phyloP scores from a whole-genome alignment of 2,113 vertebrate genomes.

The Scomber japonicus region DNA sequence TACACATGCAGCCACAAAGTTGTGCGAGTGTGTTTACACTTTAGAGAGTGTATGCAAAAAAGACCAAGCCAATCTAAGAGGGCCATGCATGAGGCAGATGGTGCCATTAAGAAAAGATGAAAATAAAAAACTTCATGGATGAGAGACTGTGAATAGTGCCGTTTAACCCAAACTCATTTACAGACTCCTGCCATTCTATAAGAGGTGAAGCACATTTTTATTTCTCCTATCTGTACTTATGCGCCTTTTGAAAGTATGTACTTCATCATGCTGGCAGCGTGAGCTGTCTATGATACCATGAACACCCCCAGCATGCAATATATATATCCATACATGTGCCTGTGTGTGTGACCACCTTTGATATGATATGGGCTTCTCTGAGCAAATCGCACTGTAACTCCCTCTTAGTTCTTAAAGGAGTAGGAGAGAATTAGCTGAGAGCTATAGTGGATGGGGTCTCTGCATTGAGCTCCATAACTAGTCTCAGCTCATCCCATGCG shows the following conservation, averaged over 20 bases:
- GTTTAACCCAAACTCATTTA: slow-evolving; percentile 56
- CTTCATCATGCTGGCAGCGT: slow-evolving; percentile 41
- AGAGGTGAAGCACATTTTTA: slow-evolving; percentile 33
- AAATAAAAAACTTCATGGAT: slow-evolving; percentile 40
- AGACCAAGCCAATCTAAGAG: slow-evolving; percentile 25
- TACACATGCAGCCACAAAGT: slow-evolving; percentile 16
- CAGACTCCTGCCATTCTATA: slow-evolving; percentile 44
- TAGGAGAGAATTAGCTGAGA: slow-evolving; percentile 62
- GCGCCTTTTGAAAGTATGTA: slow-evolving; percentile 30
- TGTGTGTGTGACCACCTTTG: slow-evolving; percentile 45
- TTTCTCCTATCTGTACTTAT: slow-evolving; percentile 8
- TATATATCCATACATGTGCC: slow-evolving; percentile 2
- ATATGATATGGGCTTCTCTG: slow-evolving; percentile 34
- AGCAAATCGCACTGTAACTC: slow-evolving; percentile 5
- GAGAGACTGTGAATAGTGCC: slow-evolving; percentile 45
- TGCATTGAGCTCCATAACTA: slow-evolving; percentile 58
- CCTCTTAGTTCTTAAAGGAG: slow-evolving; percentile 38
- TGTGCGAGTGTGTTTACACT: slow-evolving; percentile 23
- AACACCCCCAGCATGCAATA: slow-evolving; percentile 35
- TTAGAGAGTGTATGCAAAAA: slow-evolving; percentile 37
- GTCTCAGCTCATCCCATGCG: slow-evolving; percentile 51
- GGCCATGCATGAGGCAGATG: slow-evolving; percentile 65
- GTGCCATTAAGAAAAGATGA: slow-evolving; percentile 60
- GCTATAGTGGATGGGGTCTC: slow-evolving; percentile 47
- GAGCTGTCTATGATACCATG: slow-evolving; percentile 44